Evolutionary conservation across 2,797 vertebrate genomes (phyloP).

Genomic region (Pipistrellus pipistrellus): DNA sequence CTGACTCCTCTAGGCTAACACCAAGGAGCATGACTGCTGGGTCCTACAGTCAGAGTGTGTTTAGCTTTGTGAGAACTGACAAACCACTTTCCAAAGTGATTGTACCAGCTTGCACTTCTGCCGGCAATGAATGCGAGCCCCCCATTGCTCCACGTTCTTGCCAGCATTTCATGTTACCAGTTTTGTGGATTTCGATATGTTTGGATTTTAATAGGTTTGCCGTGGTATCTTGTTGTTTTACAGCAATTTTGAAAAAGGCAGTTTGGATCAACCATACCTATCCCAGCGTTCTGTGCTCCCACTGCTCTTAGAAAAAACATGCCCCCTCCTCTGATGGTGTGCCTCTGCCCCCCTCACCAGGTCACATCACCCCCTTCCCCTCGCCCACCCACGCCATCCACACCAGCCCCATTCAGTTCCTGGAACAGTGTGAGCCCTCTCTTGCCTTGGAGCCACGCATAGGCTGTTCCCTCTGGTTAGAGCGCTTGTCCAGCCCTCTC

Average conservation of each 20-base stretch:
- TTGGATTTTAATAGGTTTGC: not conserved
- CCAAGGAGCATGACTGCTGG: not conserved
- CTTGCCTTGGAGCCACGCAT: not conserved
- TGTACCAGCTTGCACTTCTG: not conserved
- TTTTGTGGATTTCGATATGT: not conserved
- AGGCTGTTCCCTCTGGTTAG: not conserved
- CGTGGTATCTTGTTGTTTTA: not conserved
- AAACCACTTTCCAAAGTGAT: not conserved
- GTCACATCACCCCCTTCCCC: not conserved
- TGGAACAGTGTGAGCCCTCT: not conserved
- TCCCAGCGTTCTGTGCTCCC: not conserved
- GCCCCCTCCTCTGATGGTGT: not conserved
- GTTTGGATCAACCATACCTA: not conserved
- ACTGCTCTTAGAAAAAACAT: not conserved
- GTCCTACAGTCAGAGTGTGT: rapidly evolving
- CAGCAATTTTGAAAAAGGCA: not conserved
- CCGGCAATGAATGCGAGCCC: not conserved
- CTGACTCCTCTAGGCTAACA: not conserved
- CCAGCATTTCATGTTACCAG: not conserved
- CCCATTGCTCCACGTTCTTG: not conserved
- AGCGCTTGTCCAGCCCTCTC: not conserved
- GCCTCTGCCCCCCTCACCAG: not conserved
- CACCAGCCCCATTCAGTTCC: not conserved
- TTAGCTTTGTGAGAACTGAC: not conserved
- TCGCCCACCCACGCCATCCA: rapidly evolving